Evolutionary conservation across 1,140 invertebrate genomes (phyloP), one percentile per base, ranked within the genome.

Genomic region (Pachyrhynchus sulphureomaculatus): DNA sequence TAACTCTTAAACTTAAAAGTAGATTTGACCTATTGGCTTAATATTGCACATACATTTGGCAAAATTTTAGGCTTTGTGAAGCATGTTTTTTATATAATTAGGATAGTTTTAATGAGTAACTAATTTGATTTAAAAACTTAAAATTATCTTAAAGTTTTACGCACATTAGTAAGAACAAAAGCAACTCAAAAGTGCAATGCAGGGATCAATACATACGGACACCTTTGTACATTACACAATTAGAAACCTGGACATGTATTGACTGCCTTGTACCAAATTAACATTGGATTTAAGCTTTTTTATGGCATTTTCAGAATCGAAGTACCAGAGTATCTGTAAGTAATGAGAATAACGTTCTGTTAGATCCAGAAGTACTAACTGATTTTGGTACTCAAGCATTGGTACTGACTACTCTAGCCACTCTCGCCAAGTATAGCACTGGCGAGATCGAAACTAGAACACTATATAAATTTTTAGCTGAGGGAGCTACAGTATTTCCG

Each of bases 391-490:
- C 90, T 0, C 95, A 98, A 79, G 94, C 94, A 0, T 79, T 99
- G 23, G 92, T 97, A 10, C 79, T 98, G 20, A 98, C 95, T 2
- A 93, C 98, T 5, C 77, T 99, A 62, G 95, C 95, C 0, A 99
- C 96, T 4, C 80, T 98, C 8, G 95, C 98, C 4, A 93, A 97
- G 74, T 96, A 97, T 78, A 95, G 95, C 0, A 96, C 92, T n/a
- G 94, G 97, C 77, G 95, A 98, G 78, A 87, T 86, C 56, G 95
- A 98, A 80, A 93, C 92, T 23, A 80, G 95, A 57, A 93, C 98
- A 51, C 79, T 99, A 8, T 99, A 98, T 75, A 93, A 97, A 73
- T 99, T 98, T 75, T 79, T 99, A 45, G 95, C 95, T 1, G 96
- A 99, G 76, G 95, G 94, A 0, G 96, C 95, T 2, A 89, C 97